These are phyloP conservation scores for Carcina quercana DNA, from an alignment of 2,888 invertebrate genomes.

Conservation along the genomic window DNA sequence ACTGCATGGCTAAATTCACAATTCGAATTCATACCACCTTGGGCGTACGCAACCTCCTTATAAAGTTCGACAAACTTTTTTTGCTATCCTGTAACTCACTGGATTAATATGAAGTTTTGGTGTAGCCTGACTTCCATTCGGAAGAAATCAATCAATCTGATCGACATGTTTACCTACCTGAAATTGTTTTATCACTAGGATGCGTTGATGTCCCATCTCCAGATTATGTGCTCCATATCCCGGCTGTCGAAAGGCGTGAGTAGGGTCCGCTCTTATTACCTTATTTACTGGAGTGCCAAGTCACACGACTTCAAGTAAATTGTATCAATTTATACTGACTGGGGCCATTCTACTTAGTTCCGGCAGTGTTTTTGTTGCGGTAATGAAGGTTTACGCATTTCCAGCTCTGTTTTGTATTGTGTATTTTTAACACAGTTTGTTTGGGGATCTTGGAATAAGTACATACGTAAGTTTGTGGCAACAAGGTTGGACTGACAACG, in stretches of 20 bases:
- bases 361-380: no score
- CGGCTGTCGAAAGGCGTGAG: conserved; percentile 30
- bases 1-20: no score
- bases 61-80: no score
- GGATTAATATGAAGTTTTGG: background rate
- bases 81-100: no score
- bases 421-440: no score
- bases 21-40: no score
- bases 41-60: no score
- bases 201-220: conserved; percentile 20
- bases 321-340: conserved; percentile 10
- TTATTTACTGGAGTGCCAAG: conserved; percentile 26
- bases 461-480: no score
- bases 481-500: no score
- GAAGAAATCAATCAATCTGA: background rate
- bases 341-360: background rate
- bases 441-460: no score
- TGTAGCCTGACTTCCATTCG: background rate
- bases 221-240: conserved; percentile 22
- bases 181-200: conserved; percentile 1
- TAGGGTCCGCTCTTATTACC: conserved; percentile 31
- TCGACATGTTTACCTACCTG: background rate
- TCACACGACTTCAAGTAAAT: conserved; percentile 20
- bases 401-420: no score
- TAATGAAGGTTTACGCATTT: background rate